Evolutionary conservation across 2,797 vertebrate genomes (phyloP), one percentile per base, ranked within the genome.

Genomic region (Scolopax bukidnonensis): DNA sequence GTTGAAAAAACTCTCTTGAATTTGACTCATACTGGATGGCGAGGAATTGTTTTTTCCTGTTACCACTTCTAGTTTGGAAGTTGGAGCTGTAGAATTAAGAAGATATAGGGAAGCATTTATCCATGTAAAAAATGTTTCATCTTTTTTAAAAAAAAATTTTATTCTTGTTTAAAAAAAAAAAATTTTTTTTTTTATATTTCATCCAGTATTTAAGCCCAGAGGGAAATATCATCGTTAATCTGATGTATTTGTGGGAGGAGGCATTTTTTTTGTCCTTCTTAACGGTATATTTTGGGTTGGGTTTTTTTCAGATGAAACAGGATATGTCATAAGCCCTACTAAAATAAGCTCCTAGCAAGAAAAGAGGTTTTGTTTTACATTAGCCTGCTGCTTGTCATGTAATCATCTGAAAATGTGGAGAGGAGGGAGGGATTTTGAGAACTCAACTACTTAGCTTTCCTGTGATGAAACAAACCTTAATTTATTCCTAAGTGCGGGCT

Each of bases 321-420:
- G 53, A 25, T 89, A 83, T 91, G 68, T 83, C 53, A 64, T 87
- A 90, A 87, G 15, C 61, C 16, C 33, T 68, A 57, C 48, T 90
- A 54, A 94, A 91, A 93, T 93, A 86, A 86, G 45, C 33, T 89
- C 6, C 41, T 89, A 68, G 33, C 41, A 54, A 65, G 61, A 88
- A 67, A 90, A 95, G 65, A 91, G 6, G 27, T 80, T 95, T 87
- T 80, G 28, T 80, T 93, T 84, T 85, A 92, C 64, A 50, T 92
- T 85, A 83, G 60, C 68, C 57, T 86, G 48, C 79, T 94, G 50
- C 65, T 94, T 95, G 28, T 93, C 89, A 30, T 89, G 25, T 81
- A 91, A 74, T 86, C 41, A 84, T 64, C 61, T 81, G 40, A 90
- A 95, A 95, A 90, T 5, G 53, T n/a, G 67, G 60, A 51, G 45